These are phyloP conservation scores for Xestia xanthographa DNA, from an alignment of 2,888 invertebrate genomes.

Conservation along the genomic window DNA sequence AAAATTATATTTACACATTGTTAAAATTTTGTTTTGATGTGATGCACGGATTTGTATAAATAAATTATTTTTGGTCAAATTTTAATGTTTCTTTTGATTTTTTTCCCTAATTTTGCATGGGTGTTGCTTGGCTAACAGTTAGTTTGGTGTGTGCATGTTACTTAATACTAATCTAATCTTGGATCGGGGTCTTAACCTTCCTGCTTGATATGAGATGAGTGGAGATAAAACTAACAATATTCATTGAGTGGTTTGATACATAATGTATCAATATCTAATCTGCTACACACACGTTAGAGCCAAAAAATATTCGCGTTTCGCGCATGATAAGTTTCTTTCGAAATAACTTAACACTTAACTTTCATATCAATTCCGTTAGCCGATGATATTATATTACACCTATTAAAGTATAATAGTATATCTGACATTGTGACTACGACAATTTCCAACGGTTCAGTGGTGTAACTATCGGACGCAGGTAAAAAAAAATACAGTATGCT, in stretches of 20 bases:
- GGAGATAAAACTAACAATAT: constrained; percentile 23
- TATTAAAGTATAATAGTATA: constrained; percentile 25
- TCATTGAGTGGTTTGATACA: constrained; percentile 25
- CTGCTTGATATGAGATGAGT: constrained; percentile 18
- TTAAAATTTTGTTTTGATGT: constrained; percentile 63
- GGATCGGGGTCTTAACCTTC: constrained; percentile 20
- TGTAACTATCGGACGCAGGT: constrained; percentile 41
- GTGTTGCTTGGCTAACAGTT: constrained; percentile 70
- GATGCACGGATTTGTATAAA: constrained; percentile 63
- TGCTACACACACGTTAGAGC: constrained; percentile 3
- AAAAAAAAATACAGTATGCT: constrained; percentile 50
- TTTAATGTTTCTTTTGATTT: constrained; percentile 74
- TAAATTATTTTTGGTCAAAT: constrained; percentile 74
- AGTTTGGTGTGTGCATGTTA: constrained; percentile 65
- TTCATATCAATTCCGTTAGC: constrained; percentile 18
- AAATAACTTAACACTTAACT: constrained; percentile 38
- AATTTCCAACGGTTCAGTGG: constrained; percentile 42
- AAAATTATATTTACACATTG: constrained; percentile 62
- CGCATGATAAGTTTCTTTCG: constrained; percentile 15
- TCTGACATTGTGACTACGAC: constrained; percentile 32
- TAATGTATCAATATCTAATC: constrained; percentile 38
- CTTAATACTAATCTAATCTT: constrained; percentile 36
- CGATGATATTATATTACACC: neutral
- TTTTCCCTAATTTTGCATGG: constrained; percentile 71
- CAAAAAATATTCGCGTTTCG: constrained; percentile 5